phyloP scores from a whole-genome alignment of 2,888 invertebrate genomes.

The Lucinisca nassula region DNA sequence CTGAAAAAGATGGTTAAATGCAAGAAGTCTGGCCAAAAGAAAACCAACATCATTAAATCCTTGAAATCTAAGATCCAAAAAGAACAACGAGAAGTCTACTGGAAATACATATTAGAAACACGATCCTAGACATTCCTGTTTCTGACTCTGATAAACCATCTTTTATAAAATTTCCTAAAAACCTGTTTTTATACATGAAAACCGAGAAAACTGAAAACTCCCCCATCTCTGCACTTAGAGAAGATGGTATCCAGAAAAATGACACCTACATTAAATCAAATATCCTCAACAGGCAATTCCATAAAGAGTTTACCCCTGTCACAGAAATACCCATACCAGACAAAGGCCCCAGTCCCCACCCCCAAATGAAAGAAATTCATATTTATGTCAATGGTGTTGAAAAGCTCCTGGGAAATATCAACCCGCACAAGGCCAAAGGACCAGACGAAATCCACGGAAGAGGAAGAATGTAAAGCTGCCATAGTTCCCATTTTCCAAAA shows the following conservation, averaged over 20 bases:
- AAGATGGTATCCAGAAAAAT: not conserved
- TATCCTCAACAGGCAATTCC: constrained; percentile 5
- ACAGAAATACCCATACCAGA: constrained; percentile 10
- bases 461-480: not conserved
- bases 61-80: not conserved
- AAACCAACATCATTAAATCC: not conserved
- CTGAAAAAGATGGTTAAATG: not conserved
- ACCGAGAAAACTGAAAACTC: constrained; percentile 17
- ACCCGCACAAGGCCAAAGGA: not conserved
- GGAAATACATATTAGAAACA: not conserved
- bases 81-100: not conserved
- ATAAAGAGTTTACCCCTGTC: constrained; percentile 19
- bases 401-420: not conserved
- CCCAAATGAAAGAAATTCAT: not conserved
- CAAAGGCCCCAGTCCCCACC: not conserved
- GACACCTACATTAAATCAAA: constrained; percentile 14
- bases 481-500: not conserved
- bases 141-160: not conserved
- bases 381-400: not conserved
- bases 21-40: not conserved
- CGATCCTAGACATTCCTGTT: not conserved
- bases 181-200: not conserved
- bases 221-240: constrained; percentile 1
- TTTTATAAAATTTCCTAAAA: not conserved
- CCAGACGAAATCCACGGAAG: not conserved